These are phyloP conservation scores for Nannospalax galili DNA, from an alignment of 2,113 vertebrate species.

Conservation along the genomic window DNA sequence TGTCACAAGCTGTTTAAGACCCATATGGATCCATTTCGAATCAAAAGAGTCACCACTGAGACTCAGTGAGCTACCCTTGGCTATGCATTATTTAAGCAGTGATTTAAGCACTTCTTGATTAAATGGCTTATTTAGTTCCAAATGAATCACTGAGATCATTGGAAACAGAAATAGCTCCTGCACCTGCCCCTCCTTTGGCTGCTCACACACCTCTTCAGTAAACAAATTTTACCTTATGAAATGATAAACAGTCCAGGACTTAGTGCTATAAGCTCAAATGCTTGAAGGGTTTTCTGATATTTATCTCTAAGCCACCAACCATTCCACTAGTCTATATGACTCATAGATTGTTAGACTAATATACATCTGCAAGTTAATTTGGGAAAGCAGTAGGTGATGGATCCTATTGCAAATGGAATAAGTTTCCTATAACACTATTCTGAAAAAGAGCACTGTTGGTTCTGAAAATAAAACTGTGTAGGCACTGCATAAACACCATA, in stretches of 20 bases:
- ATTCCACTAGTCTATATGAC: neutral
- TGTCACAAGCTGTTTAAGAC: neutral
- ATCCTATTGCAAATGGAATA: neutral
- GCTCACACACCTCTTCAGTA: neutral
- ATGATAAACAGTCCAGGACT: neutral
- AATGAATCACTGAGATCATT: slow-evolving; percentile 26
- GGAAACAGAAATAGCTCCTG: neutral
- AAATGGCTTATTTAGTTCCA: neutral
- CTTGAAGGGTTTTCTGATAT: neutral
- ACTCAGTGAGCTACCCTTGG: neutral
- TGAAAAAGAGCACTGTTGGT: neutral
- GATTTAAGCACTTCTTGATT: neutral
- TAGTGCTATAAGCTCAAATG: neutral
- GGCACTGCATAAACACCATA: neutral
- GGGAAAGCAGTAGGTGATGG: neutral
- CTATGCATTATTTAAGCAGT: neutral
- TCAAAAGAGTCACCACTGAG: slow-evolving; percentile 6
- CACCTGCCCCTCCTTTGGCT: neutral
- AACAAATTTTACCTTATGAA: neutral
- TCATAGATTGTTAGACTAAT: neutral
- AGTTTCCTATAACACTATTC: neutral
- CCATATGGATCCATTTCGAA: neutral
- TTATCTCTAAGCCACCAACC: neutral
- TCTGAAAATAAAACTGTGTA: slow-evolving; percentile 5
- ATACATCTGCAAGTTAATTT: neutral